phyloP scores from a whole-genome alignment of 1,140 invertebrate species.

The Drosophila guanche region DNA sequence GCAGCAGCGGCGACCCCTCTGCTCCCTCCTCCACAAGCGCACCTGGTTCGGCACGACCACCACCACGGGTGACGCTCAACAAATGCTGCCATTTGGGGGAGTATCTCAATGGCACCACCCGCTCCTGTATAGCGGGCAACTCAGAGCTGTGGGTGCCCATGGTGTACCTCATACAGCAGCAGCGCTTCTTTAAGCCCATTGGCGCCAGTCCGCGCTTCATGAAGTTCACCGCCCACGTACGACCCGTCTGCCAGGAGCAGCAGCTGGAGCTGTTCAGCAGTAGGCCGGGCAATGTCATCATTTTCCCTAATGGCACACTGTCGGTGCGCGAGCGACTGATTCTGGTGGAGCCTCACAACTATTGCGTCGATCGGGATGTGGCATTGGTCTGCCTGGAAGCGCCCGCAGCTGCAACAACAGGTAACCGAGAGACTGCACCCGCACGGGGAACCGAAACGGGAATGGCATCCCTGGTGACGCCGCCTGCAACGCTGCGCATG shows the following conservation, averaged over 20 bases:
- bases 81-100: constrained; percentile 82
- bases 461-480: not conserved
- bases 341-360: constrained; percentile 84
- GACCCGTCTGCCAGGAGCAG: constrained; percentile 48
- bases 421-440: constrained; percentile 57
- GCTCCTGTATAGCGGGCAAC: constrained; percentile 64
- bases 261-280: constrained; percentile 58
- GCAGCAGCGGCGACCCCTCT: not conserved
- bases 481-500: constrained; percentile 65
- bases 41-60: constrained; percentile 28
- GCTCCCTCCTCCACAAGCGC: not conserved
- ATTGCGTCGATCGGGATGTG: constrained; percentile 86
- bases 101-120: constrained; percentile 57
- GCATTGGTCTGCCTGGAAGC: constrained; percentile 85
- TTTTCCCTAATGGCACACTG: constrained; percentile 86
- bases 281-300: constrained; percentile 52
- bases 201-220: constrained; percentile 70
- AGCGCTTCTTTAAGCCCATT: constrained; percentile 59
- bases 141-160: constrained; percentile 72
- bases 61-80: constrained; percentile 68
- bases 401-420: constrained; percentile 15
- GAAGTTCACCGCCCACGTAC: constrained; percentile 62
- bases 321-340: constrained; percentile 82
- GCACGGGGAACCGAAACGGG: constrained; percentile 66
- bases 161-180: constrained; percentile 63